Base-by-base conservation (phyloP, 2,888 invertebrate genomes). In the Neria commutata region DNA sequence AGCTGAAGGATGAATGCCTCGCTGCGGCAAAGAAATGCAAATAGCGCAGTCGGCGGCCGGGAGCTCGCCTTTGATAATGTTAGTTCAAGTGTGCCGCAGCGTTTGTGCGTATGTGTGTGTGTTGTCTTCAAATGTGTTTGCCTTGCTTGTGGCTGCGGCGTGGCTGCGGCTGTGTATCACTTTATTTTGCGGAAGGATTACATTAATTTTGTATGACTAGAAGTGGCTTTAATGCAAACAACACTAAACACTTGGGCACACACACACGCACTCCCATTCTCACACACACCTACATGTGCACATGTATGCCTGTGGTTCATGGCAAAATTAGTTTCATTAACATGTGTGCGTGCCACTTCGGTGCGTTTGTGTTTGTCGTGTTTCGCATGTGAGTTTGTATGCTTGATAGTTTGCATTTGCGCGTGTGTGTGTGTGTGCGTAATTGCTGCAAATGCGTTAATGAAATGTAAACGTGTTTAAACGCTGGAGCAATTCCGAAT, bases 101-200 rank as follows among this genome's bases (percentile, higher is more conserved):
- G 17, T 40, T 52, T 64, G 37, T 51, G n/a, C 56, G 33, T 65
- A 56, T 66, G 64, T 68, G 61, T 65, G 61, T 65, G 64, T 67
- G 67, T 65, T 69, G 65, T 67, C 73, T 70, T 65, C 70, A 68
- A 72, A 71, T 72, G 71, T 75, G 71, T 75, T 77, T 77, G 73
- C 71, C 69, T 73, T 75, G 70, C 75, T 75, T 75, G 75, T 67
- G 77, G 77, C 65, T 72, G n/a, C n/a, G n/a, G n/a, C n/a, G n/a
- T n/a, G n/a, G n/a, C n/a, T n/a, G n/a, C n/a, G n/a, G n/a, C n/a
- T n/a, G n/a, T n/a, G 69, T 70, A 75, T 75, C 76, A 77, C 77
- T 77, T 77, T 69, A 77, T 75, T 77, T 70, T 76, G 75, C 69
- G 77, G 77, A 70, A 74, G 75, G 74, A 74, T 77, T 74, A 74